phyloP scores from a whole-genome alignment of 2,888 invertebrate genomes.

The Pheosia gnoma region DNA sequence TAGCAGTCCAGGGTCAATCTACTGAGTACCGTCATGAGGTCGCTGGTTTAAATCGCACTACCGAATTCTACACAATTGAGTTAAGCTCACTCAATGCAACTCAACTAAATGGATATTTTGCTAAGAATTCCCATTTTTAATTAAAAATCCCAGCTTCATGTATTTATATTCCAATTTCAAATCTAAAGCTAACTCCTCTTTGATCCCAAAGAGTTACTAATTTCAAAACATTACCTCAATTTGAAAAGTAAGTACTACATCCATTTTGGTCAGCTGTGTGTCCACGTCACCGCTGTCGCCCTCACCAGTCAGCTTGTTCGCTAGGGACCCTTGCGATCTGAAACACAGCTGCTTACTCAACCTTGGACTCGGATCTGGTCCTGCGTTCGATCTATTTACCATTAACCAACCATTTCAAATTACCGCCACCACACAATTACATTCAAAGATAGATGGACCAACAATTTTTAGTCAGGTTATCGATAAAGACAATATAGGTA shows the following conservation, averaged over 20 bases:
- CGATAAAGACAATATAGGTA: constrained; percentile 1
- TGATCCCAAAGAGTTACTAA: background rate
- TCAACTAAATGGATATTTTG: too few relatives aligned
- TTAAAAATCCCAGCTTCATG: too few relatives aligned
- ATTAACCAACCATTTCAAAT: constrained; percentile 38
- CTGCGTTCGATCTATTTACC: constrained; percentile 76
- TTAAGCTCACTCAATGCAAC: too few relatives aligned
- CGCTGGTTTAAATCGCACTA: too few relatives aligned
- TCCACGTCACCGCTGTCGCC: constrained; percentile 98
- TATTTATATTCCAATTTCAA: too few relatives aligned
- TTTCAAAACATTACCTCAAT: constrained; percentile 88
- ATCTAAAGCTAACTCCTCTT: too few relatives aligned
- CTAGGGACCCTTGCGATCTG: constrained; percentile 96
- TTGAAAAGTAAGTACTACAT: constrained; percentile 98
- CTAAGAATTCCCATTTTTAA: too few relatives aligned
- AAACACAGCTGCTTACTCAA: constrained; percentile 86
- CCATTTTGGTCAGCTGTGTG: constrained; percentile 98
- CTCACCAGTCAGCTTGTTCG: constrained; percentile 95
- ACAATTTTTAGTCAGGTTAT: constrained; percentile 11
- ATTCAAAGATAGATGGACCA: constrained; percentile 21
- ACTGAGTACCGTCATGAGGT: too few relatives aligned
- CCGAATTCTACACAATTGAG: too few relatives aligned
- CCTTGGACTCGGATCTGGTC: constrained; percentile 83
- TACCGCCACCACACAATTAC: constrained; percentile 52
- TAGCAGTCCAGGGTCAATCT: too few relatives aligned